phyloP scores from a whole-genome alignment of 2,888 invertebrate genomes.

The Idaea aversata region DNA sequence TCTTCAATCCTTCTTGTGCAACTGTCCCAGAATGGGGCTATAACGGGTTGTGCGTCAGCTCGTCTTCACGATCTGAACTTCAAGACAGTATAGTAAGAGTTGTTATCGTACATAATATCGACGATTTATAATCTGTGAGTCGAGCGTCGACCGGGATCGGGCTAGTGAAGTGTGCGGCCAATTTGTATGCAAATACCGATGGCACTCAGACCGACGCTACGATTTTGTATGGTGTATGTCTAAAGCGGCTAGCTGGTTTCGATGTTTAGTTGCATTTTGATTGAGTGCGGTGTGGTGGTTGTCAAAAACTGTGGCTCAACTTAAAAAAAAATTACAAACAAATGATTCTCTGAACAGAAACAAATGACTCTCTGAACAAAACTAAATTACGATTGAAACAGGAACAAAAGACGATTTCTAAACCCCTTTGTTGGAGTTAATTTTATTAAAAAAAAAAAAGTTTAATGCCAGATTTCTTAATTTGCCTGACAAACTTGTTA shows the following conservation, averaged over 20 bases:
- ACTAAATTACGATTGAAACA: too few species aligned
- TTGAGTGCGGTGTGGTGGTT: too few species aligned
- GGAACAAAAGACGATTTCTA: too few species aligned
- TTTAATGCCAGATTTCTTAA: too few species aligned
- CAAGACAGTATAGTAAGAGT: slow-evolving; percentile 33
- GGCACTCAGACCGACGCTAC: slow-evolving; percentile 40
- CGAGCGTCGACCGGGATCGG: slow-evolving; percentile 40
- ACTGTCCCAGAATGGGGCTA: not conserved
- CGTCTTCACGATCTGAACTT: slow-evolving; percentile 14
- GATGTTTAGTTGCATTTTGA: not conserved
- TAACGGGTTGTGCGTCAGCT: slow-evolving; percentile 2
- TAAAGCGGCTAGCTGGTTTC: slow-evolving; percentile 19
- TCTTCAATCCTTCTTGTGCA: slow-evolving; percentile 8
- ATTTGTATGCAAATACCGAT: slow-evolving; percentile 67
- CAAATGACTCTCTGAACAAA: too few species aligned
- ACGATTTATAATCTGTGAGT: slow-evolving; percentile 55
- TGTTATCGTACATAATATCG: slow-evolving; percentile 47
- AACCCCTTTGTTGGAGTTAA: too few species aligned
- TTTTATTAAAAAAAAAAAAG: too few species aligned
- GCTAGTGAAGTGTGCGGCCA: slow-evolving; percentile 59
- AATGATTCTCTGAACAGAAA: too few species aligned
- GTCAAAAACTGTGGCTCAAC: too few species aligned
- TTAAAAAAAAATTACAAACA: too few species aligned
- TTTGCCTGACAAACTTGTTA: too few species aligned
- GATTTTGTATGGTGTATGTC: slow-evolving; percentile 21